phyloP scores from a whole-genome alignment of 2,797 vertebrate species.

The Sebastes oblongus region DNA sequence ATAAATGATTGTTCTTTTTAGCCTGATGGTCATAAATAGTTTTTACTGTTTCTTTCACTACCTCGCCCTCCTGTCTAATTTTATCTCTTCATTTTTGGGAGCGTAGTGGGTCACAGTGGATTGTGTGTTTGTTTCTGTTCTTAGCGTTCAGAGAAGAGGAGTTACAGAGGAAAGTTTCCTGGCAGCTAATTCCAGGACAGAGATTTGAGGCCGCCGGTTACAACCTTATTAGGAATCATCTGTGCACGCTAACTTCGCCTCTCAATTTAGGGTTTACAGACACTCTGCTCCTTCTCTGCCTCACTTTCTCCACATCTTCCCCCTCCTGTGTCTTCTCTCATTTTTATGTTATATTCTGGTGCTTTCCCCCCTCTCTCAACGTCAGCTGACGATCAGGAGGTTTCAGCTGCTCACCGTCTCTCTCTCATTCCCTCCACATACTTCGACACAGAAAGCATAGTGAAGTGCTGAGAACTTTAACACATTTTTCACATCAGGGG shows the following conservation, averaged over 20 bases:
- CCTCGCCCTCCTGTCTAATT: conserved; percentile 37
- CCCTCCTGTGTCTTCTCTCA: conserved; percentile 19
- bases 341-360: conserved; percentile 32
- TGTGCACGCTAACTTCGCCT: conserved; percentile 62
- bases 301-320: conserved; percentile 19
- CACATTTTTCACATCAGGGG: conserved; percentile 15
- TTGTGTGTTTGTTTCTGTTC: conserved; percentile 75
- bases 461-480: not conserved
- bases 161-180: conserved; percentile 81
- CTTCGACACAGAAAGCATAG: conserved; percentile 7
- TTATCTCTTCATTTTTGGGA: conserved; percentile 48
- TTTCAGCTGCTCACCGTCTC: conserved; percentile 53
- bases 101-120: conserved; percentile 48
- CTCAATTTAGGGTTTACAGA: conserved; percentile 74
- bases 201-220: conserved; percentile 74
- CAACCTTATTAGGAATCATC: conserved; percentile 88
- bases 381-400: conserved; percentile 84
- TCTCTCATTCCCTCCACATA: conserved; percentile 13
- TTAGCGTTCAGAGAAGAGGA: conserved; percentile 59
- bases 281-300: conserved; percentile 42
- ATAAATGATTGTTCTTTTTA: not conserved
- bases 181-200: conserved; percentile 77
- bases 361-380: conserved; percentile 5
- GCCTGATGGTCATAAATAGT: conserved; percentile 1
- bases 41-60: not conserved